These are phyloP conservation scores for Gadopsis bispinosus DNA, from an alignment of 2,797 vertebrate species.

Conservation along the genomic window DNA sequence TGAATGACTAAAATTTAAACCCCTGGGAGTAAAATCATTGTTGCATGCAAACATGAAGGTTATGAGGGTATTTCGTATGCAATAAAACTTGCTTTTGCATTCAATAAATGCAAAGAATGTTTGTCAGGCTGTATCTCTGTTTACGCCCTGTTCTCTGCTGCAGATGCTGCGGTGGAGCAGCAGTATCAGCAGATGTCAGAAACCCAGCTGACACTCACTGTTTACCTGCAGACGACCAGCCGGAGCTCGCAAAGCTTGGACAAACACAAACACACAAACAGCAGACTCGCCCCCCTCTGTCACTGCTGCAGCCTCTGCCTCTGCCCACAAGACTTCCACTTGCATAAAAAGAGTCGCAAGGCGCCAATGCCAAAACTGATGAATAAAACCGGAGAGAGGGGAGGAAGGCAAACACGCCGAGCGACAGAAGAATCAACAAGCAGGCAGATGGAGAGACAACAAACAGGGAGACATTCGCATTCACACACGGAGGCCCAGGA, in stretches of 20 bases:
- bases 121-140: not conserved
- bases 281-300: not conserved
- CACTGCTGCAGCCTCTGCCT: constrained; percentile 11
- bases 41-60: not conserved
- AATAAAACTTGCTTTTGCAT: not conserved
- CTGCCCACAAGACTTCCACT: constrained; percentile 41
- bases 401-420: not conserved
- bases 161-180: constrained; percentile 13
- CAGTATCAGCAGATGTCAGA: constrained; percentile 20
- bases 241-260: constrained; percentile 8
- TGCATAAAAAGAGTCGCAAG: constrained; percentile 42
- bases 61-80: not conserved
- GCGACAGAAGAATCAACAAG: constrained; percentile 29
- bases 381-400: constrained; percentile 8
- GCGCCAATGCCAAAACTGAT: constrained; percentile 47
- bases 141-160: not conserved
- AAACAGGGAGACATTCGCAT: constrained; percentile 8
- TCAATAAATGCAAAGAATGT: constrained; percentile 18
- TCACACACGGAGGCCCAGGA: constrained; percentile 15
- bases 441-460: constrained; percentile 8
- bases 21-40: not conserved
- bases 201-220: constrained; percentile 21
- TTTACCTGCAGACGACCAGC: constrained; percentile 38
- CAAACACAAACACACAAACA: constrained; percentile 32
- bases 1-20: not conserved